phyloP scores from a whole-genome alignment of 2,888 invertebrate genomes.

The Drosophila neotestacea region DNA sequence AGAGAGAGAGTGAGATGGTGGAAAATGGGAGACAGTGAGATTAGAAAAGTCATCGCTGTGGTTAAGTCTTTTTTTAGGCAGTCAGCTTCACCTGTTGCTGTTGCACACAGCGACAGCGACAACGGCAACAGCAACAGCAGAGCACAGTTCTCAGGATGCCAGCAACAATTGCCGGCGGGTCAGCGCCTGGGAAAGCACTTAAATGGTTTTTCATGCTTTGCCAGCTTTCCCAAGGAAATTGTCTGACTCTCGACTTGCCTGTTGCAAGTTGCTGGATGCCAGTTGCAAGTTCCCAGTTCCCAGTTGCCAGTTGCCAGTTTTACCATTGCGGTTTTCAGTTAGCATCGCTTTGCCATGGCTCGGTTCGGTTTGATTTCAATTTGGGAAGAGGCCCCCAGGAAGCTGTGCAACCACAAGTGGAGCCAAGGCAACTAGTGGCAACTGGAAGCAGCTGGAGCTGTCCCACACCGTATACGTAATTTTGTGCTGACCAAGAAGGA shows the following conservation, averaged over 20 bases:
- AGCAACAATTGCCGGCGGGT: constrained; percentile 55
- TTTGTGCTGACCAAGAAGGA: constrained; percentile 73
- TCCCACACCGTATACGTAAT: constrained; percentile 75
- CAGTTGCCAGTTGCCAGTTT: constrained; percentile 2
- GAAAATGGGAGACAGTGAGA: constrained; percentile 23
- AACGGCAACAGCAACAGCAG: constrained; percentile 8
- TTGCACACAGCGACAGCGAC: constrained; percentile 11
- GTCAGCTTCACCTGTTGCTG: constrained; percentile 64
- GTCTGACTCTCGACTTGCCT: constrained; percentile 41
- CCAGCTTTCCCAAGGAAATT: constrained; percentile 79
- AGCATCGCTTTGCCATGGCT: constrained; percentile 21
- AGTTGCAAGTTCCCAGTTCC: constrained; percentile 12
- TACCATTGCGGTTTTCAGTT: constrained; percentile 48
- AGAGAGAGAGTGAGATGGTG: constrained; percentile 3
- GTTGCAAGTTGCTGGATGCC: constrained; percentile 10
- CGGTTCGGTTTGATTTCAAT: constrained; percentile 8
- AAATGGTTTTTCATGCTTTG: constrained; percentile 73
- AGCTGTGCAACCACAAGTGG: constrained; percentile 54
- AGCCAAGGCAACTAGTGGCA: constrained; percentile 3
- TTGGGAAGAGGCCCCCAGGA: constrained; percentile 53
- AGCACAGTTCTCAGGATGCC: constrained; percentile 69
- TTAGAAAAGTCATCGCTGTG: constrained; percentile 54
- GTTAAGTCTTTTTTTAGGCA: constrained; percentile 21
- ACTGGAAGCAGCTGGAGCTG: constrained; percentile 10
- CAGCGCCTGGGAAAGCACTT: constrained; percentile 79